Percentiles rank a stretch among this genome's conserved stretches.
Evolutionary conservation across 2,113 vertebrate genomes (phyloP).

Genomic region (Oryzias celebensis): DNA sequence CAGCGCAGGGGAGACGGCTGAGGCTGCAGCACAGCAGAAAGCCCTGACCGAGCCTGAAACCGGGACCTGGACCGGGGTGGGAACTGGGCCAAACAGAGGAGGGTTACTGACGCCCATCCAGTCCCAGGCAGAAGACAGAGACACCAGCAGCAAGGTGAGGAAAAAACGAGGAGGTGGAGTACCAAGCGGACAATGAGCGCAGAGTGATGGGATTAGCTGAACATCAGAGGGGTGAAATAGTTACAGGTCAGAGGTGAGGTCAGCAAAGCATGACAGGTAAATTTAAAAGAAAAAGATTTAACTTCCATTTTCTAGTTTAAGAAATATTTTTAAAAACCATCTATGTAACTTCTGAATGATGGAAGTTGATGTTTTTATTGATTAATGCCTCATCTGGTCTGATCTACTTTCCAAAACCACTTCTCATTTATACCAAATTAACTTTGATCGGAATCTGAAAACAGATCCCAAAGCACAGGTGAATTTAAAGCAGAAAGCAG

Average conservation of each 20-base stretch:
- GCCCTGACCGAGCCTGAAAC: constrained; percentile 4
- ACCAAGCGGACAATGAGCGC: background rate
- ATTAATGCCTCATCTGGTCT: too few relatives aligned
- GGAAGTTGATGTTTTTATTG: too few relatives aligned
- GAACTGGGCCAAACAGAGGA: constrained; percentile 26
- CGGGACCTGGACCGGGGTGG: background rate
- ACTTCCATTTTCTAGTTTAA: too few relatives aligned
- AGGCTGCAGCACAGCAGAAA: constrained; percentile 25
- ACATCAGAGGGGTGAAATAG: background rate
- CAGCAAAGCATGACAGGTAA: background rate
- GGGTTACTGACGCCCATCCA: constrained; percentile 40
- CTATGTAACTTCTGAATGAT: too few relatives aligned
- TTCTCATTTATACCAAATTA: background rate
- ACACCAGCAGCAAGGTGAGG: constrained; percentile 71
- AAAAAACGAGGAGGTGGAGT: constrained; percentile 7
- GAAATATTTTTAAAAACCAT: too few relatives aligned
- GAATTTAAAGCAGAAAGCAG: background rate
- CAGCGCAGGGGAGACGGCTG: constrained; percentile 34
- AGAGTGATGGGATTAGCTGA: constrained; percentile 41
- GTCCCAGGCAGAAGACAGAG: constrained; percentile 62
- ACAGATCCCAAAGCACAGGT: background rate
- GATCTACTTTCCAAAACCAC: background rate
- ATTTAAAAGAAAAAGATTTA: background rate
- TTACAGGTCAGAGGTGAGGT: constrained; percentile 25
- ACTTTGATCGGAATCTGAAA: background rate